phyloP scores from a whole-genome alignment of 2,888 invertebrate species.

The Strigamia transsilvanica region DNA sequence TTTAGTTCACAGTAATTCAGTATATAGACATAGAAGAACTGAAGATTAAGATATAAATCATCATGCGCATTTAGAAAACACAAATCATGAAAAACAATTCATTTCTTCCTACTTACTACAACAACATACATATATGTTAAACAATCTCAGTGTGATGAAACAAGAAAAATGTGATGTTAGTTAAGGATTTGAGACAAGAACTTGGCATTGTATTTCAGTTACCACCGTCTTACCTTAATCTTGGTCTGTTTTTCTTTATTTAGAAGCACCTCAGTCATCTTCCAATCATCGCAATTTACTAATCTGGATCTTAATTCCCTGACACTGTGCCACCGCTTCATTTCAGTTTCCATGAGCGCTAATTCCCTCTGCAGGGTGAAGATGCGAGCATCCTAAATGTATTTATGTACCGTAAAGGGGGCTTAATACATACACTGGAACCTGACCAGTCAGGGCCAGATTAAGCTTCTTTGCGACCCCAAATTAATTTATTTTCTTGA shows the following conservation, averaged over 20 bases:
- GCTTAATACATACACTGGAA: neutral
- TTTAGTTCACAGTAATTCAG: slow-evolving; percentile 6
- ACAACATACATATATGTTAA: neutral
- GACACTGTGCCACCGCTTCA: slow-evolving; percentile 46
- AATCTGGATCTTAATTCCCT: slow-evolving; percentile 44
- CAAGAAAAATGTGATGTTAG: slow-evolving; percentile 10
- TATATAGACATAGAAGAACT: no score
- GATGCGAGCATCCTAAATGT: slow-evolving; percentile 79
- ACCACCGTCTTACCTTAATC: slow-evolving; percentile 52
- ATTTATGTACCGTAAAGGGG: neutral
- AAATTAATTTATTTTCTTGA: no score
- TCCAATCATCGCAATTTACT: slow-evolving; percentile 37
- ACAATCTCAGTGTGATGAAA: neutral
- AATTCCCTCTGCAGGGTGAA: slow-evolving; percentile 86
- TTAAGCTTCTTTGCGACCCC: no score
- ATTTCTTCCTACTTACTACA: neutral
- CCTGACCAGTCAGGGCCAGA: no score
- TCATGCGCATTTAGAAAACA: neutral
- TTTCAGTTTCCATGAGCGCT: slow-evolving; percentile 74
- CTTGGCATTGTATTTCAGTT: neutral
- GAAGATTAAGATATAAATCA: neutral
- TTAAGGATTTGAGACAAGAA: slow-evolving; percentile 1
- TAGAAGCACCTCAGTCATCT: slow-evolving; percentile 40
- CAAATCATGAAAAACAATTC: no score
- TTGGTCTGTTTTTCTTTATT: slow-evolving; percentile 52